Conservation (phyloP, 2,113 vertebrate species). For the Lasiurus borealis region DNA sequence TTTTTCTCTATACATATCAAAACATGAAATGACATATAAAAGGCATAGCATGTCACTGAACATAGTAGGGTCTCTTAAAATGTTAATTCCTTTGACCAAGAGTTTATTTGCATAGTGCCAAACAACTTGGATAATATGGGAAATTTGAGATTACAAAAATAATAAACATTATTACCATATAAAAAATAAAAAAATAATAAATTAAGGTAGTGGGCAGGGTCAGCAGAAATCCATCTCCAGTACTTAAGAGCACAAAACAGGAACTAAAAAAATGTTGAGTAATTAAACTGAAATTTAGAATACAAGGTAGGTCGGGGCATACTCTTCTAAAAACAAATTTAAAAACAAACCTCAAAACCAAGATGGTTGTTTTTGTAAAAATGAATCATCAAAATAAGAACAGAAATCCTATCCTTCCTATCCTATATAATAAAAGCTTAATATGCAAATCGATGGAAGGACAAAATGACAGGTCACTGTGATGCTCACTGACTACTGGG, state of each 20-base stretch:
- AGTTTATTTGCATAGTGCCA: background rate
- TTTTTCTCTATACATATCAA: background rate
- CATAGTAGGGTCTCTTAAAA: background rate
- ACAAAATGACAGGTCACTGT: too few relatives aligned
- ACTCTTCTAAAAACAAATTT: background rate
- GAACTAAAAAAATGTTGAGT: background rate
- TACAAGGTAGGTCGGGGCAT: background rate
- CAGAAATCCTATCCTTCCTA: background rate
- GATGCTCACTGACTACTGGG: too few relatives aligned
- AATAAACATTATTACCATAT: background rate
- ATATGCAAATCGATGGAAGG: too few relatives aligned
- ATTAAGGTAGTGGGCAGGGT: background rate
- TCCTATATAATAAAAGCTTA: too few relatives aligned
- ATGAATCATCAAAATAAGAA: background rate
- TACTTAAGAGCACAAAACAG: background rate
- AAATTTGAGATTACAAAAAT: background rate
- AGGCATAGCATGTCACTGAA: background rate
- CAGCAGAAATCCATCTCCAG: background rate
- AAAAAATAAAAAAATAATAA: background rate
- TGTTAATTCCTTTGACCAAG: background rate
- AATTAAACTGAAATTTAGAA: background rate
- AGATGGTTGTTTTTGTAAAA: background rate
- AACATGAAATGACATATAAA: conserved; percentile 1
- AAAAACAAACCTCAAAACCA: conserved; percentile 3
- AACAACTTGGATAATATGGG: background rate